Percentiles rank a stretch among this genome's conserved stretches.
These are phyloP conservation scores for Petaurus breviceps DNA, from an alignment of 2,113 vertebrate genomes.

Conservation along the genomic window DNA sequence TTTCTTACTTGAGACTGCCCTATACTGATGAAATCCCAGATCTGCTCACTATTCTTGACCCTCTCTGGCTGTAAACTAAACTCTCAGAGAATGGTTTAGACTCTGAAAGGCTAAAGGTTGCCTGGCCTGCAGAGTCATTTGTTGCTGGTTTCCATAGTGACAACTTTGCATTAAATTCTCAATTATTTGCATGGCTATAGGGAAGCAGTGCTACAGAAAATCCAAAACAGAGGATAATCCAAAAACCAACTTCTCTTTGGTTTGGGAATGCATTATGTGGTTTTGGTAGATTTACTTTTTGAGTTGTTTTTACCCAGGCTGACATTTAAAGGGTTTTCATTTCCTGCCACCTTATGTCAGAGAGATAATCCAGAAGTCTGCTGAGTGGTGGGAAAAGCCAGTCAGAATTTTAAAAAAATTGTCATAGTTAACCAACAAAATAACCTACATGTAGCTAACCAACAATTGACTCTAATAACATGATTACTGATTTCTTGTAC, in stretches of 20 bases:
- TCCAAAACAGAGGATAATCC: constrained; percentile 31
- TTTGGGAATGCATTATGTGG: constrained; percentile 44
- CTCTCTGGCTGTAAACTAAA: not conserved
- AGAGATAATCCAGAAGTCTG: constrained; percentile 17
- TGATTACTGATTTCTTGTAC: not conserved
- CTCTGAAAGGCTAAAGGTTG: not conserved
- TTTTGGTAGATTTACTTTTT: constrained; percentile 38
- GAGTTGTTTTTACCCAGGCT: constrained; percentile 51
- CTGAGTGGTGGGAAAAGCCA: constrained; percentile 52
- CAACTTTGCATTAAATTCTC: constrained; percentile 31
- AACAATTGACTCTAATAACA: not conserved
- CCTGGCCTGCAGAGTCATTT: not conserved
- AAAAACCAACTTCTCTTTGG: constrained; percentile 9
- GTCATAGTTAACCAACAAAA: not conserved
- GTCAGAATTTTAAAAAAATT: not conserved
- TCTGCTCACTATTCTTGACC: not conserved
- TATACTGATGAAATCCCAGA: not conserved
- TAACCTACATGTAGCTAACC: not conserved
- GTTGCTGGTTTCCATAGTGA: constrained; percentile 23
- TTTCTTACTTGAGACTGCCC: not conserved
- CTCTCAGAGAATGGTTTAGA: not conserved
- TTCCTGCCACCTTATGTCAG: constrained; percentile 39
- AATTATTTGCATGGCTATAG: not conserved
- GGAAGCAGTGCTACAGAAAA: constrained; percentile 44
- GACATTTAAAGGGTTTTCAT: constrained; percentile 51